Conservation (phyloP, 2,797 vertebrate genomes). For the Chaetophractus vellerosus region DNA sequence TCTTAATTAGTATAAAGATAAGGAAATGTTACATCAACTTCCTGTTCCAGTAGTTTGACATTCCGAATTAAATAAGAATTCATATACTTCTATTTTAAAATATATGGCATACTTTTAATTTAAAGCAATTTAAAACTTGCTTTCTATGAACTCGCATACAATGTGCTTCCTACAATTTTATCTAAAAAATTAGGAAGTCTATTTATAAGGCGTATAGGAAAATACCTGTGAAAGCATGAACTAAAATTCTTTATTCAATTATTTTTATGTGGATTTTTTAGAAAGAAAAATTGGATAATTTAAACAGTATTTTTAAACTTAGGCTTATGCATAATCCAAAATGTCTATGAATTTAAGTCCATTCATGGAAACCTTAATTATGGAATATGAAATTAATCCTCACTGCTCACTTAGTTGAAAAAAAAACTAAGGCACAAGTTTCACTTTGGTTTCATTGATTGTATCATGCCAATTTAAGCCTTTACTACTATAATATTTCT, state of each 20-base stretch:
- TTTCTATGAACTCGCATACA: background rate
- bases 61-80: background rate
- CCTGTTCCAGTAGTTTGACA: background rate
- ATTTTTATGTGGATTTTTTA: background rate
- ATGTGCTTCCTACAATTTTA: background rate
- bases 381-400: conserved; percentile 33
- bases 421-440: background rate
- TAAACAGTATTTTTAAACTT: background rate
- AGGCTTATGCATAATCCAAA: background rate
- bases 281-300: conserved; percentile 7
- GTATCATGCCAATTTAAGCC: background rate
- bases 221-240: background rate
- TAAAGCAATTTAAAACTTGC: background rate
- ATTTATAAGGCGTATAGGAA: background rate
- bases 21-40: background rate
- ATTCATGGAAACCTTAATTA: background rate
- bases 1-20: background rate
- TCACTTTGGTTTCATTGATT: background rate
- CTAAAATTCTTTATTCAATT: background rate
- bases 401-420: background rate
- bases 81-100: conserved; percentile 32
- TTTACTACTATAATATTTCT: background rate
- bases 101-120: background rate
- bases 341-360: background rate
- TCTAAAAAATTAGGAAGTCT: background rate